Conservation (phyloP, 2,797 vertebrate species). For the Halcyon smyrnensis region DNA sequence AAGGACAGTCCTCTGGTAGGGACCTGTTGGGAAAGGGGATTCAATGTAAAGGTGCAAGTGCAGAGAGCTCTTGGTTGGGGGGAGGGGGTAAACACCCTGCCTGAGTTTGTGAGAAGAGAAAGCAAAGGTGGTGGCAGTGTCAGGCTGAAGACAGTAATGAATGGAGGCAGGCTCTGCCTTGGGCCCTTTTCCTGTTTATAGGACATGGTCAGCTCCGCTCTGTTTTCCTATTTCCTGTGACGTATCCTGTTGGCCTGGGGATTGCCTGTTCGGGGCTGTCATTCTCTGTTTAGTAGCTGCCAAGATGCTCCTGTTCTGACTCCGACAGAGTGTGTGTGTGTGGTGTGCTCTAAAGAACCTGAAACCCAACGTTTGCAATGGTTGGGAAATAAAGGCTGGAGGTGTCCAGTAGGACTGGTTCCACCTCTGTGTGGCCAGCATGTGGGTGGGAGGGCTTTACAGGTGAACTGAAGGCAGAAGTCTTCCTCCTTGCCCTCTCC, state of each 20-base stretch:
- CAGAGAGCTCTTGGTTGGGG: not conserved
- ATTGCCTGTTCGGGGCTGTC: not conserved
- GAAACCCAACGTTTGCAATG: not conserved
- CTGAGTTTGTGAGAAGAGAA: no score
- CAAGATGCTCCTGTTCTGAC: not conserved
- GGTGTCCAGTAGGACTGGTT: not conserved
- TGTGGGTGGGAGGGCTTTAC: not conserved
- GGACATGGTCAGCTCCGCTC: not conserved
- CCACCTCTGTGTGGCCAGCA: fast-evolving
- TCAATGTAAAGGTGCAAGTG: not conserved
- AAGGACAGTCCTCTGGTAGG: not conserved
- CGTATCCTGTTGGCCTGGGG: constrained; percentile 35
- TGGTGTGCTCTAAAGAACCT: not conserved
- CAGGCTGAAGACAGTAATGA: not conserved
- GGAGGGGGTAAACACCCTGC: not conserved
- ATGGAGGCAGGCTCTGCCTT: not conserved
- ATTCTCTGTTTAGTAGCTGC: not conserved
- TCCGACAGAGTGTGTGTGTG: fast-evolving
- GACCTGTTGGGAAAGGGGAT: not conserved
- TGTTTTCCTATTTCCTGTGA: constrained; percentile 53
- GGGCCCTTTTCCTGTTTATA: constrained; percentile 62
- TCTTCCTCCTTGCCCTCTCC: not conserved
- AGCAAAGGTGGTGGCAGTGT: no score
- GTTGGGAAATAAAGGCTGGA: not conserved
- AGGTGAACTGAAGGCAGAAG: not conserved